These are phyloP conservation scores for Bedellia somnulentella DNA, from an alignment of 2,888 invertebrate species.

Conservation along the genomic window DNA sequence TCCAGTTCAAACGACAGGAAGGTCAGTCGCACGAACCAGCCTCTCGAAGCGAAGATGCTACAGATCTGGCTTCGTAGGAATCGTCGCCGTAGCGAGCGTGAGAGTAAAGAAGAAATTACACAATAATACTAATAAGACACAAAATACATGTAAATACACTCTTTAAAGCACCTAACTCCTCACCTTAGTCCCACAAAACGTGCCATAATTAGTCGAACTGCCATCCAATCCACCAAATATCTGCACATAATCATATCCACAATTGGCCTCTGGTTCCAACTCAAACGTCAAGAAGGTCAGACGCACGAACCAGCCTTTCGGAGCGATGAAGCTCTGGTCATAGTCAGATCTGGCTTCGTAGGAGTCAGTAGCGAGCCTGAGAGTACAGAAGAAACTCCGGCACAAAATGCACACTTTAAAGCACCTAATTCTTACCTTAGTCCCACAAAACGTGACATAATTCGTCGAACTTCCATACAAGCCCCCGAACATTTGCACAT, in stretches of 20 bases:
- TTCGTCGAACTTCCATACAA: conserved; percentile 79
- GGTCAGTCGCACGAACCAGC: conserved; percentile 78
- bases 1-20: conserved; percentile 91
- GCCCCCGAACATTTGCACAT: conserved; percentile 90
- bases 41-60: conserved; percentile 85
- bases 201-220: conserved; percentile 79
- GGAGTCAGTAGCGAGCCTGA: conserved; percentile 88
- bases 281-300: conserved; percentile 88
- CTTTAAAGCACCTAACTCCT: no score
- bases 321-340: conserved; percentile 92
- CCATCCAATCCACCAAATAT: conserved; percentile 88
- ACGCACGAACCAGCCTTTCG: conserved; percentile 76
- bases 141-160: no score
- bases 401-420: no score
- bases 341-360: conserved; percentile 91
- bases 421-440: conserved; percentile 76
- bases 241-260: conserved; percentile 93
- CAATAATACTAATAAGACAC: no score
- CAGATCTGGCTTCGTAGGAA: conserved; percentile 87
- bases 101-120: no score
- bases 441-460: conserved; percentile 88
- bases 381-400: no score
- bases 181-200: conserved; percentile 87
- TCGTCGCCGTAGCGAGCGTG: conserved; percentile 92
- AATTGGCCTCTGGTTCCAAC: conserved; percentile 88